Evolutionary conservation across 2,888 invertebrate genomes (phyloP).

Genomic region (Nasonia oneida): DNA sequence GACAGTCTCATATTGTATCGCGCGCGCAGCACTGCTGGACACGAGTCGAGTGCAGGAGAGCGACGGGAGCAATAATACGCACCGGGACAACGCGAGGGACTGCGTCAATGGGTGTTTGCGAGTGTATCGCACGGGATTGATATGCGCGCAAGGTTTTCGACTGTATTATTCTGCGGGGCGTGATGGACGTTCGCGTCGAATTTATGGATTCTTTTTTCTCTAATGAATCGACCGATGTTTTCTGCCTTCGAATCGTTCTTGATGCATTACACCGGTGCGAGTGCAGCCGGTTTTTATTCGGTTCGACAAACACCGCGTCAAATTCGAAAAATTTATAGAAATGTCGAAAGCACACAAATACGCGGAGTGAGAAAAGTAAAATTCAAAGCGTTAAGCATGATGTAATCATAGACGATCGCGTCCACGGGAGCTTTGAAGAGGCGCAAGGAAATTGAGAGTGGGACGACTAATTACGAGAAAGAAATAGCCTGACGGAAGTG

Average conservation of each 20-base stretch:
- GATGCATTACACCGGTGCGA: too few species aligned
- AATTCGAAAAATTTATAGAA: background rate
- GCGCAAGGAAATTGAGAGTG: background rate
- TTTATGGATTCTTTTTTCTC: background rate
- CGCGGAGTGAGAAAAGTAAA: background rate
- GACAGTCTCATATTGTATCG: constrained; percentile 55
- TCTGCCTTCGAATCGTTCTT: too few species aligned
- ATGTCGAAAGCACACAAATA: background rate
- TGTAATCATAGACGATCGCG: background rate
- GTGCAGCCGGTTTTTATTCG: too few species aligned
- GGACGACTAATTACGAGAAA: constrained; percentile 20
- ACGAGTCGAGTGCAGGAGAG: background rate
- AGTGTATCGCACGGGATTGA: background rate
- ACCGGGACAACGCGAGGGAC: background rate
- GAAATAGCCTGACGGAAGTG: background rate
- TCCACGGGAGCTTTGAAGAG: background rate
- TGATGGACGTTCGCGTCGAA: background rate
- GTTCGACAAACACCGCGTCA: too few species aligned
- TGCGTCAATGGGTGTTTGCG: background rate
- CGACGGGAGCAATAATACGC: constrained; percentile 36
- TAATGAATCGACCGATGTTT: too few species aligned
- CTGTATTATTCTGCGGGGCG: background rate
- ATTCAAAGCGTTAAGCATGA: background rate
- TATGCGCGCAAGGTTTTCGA: background rate
- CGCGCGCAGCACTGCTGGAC: constrained; percentile 16